These are phyloP conservation scores for Lanistes nyassanus DNA, from an alignment of 1,140 invertebrate species.

Conservation along the genomic window DNA sequence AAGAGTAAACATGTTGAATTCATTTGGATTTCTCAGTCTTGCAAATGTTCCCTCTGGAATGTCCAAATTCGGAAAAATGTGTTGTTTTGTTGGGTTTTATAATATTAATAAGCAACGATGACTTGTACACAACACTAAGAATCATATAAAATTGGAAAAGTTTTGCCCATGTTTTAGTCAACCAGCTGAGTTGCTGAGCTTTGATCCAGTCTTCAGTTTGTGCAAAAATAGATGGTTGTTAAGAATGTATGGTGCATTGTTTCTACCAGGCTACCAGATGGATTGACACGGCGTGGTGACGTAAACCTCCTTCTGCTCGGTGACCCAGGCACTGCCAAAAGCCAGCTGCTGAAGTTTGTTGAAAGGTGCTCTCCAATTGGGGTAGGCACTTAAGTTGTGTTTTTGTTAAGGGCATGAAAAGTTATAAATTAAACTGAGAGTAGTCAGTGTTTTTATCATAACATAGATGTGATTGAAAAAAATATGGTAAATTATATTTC, in stretches of 20 bases:
- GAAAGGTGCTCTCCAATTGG: conserved; percentile 95
- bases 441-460: too few species aligned
- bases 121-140: too few species aligned
- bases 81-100: background rate
- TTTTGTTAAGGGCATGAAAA: background rate
- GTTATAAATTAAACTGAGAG: background rate
- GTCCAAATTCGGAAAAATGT: too few species aligned
- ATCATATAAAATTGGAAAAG: too few species aligned
- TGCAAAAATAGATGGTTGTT: conserved; percentile 58
- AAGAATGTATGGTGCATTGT: background rate
- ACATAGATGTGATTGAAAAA: too few species aligned
- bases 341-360: conserved; percentile 97
- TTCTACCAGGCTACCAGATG: conserved; percentile 85
- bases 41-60: too few species aligned
- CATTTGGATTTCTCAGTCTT: too few species aligned
- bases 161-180: too few species aligned
- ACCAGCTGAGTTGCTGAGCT: too few species aligned
- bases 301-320: conserved; percentile 96
- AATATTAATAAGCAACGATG: too few species aligned
- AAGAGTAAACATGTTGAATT: background rate
- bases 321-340: conserved; percentile 99
- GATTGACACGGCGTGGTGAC: conserved; percentile 92
- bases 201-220: too few species aligned
- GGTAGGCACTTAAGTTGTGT: conserved; percentile 59
- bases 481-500: too few species aligned